Evolutionary conservation across 2,113 vertebrate genomes (phyloP).

Genomic region (Cisticola juncidis): DNA sequence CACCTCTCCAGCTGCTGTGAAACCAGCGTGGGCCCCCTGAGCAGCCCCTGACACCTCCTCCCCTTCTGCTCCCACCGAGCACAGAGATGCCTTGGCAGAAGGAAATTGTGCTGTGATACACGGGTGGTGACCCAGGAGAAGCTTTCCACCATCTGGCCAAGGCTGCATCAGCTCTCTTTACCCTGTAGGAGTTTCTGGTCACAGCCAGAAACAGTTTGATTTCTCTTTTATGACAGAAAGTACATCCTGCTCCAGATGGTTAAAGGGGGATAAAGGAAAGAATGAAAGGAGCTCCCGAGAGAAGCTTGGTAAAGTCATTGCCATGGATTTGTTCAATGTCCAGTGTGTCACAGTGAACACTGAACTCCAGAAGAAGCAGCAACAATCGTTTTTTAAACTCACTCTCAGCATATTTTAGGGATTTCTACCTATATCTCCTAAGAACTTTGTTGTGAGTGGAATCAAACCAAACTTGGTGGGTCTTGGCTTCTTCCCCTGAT

Average conservation of each 20-base stretch:
- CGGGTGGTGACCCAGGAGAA: background rate
- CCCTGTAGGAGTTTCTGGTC: background rate
- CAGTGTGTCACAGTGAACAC: background rate
- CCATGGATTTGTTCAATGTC: background rate
- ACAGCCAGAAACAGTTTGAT: background rate
- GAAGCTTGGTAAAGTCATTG: background rate
- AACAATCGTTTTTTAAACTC: background rate
- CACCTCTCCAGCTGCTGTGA: background rate
- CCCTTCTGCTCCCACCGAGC: constrained; percentile 16
- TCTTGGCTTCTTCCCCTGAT: background rate
- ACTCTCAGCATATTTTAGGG: background rate
- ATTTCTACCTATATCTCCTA: background rate
- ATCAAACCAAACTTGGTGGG: background rate
- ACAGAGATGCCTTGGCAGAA: background rate
- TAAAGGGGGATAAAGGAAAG: background rate
- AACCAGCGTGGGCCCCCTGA: background rate
- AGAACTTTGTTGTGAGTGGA: background rate
- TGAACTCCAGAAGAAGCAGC: background rate
- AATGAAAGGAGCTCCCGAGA: background rate
- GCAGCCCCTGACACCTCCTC: background rate
- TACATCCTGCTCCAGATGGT: background rate
- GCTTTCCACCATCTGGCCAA: constrained; percentile 29
- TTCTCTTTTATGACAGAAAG: constrained; percentile 21
- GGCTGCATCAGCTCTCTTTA: background rate
- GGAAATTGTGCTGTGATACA: background rate